Base-by-base conservation (phyloP, 2,113 vertebrate genomes). In the Spilogale gracilis region DNA sequence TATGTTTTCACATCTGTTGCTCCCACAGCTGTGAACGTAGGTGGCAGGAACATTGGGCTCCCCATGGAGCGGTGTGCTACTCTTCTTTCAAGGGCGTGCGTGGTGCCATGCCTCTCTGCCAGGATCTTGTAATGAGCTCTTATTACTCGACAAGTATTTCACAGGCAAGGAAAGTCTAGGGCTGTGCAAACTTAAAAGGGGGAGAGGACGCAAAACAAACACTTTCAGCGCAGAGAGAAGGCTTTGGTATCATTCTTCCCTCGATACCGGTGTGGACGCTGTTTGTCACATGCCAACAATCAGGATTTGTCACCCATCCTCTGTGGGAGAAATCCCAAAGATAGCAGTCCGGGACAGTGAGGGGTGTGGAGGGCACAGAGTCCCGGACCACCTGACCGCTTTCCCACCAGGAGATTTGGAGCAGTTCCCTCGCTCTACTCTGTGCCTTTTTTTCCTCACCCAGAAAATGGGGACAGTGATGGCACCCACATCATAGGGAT, bases 1-100 rank as follows among this genome's bases (percentile, higher is more conserved):
- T 0, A 38, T 8, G 5, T 71, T 9, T 20, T 6, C 4, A 0
- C 1, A 12, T 45, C 18, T n/a, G 1, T 69, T 38, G 27, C n/a
- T 65, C 11, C 54, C 52, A 11, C 10, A 6, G 11, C 63, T 65
- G 25, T 38, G 50, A 25, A 0, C 3, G 18, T 43, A n/a, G 25
- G 69, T 60, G 20, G 18, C 23, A 45, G 21, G 60, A 81, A 3
- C 61, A 43, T 4, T 21, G 27, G 10, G 4, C 17, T 69, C 1
- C n/a, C 32, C 3, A 3, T 5, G 12, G 60, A 52, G 30, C 21
- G 27, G 43, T 17, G 52, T 30, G 17, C 30, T 14, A 11, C 10
- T 52, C 10, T 56, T 43, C 12, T 1, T 76, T 86, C 3, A 18
- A 27, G 52, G 45, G 25, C 25, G 32, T 32, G 7, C 3, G 2